Percentiles rank a stretch among this genome's conserved stretches.
These are phyloP conservation scores for Cyanoliseus patagonus DNA, from an alignment of 2,113 vertebrate genomes.

Conservation along the genomic window DNA sequence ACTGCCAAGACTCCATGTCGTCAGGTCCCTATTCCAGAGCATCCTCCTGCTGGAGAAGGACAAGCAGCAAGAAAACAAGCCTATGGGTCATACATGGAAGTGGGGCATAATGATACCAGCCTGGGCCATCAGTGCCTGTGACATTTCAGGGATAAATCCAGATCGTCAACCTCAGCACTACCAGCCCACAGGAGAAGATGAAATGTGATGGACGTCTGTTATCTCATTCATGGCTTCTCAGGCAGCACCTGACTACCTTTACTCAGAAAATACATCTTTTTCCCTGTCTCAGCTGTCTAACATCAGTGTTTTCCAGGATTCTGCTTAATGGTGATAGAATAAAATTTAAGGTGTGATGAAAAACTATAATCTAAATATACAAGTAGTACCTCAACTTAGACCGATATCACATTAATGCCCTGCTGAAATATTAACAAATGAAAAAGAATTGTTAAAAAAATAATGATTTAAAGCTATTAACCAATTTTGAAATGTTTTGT, in stretches of 20 bases:
- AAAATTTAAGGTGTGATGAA: background rate
- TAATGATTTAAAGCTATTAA: background rate
- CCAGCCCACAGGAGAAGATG: background rate
- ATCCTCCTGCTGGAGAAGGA: background rate
- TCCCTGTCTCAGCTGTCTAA: background rate
- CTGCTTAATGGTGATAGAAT: background rate
- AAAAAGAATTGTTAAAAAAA: background rate
- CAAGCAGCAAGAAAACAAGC: background rate
- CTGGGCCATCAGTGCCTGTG: fast-evolving
- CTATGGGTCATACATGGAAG: fast-evolving
- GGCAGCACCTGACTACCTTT: background rate
- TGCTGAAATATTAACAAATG: background rate
- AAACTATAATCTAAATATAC: background rate
- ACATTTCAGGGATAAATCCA: background rate
- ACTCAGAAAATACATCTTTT: background rate
- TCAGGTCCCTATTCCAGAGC: background rate
- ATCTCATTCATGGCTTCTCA: background rate
- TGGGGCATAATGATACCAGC: background rate
- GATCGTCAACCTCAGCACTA: background rate
- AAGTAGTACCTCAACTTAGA: background rate
- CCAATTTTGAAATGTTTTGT: background rate
- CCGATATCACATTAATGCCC: background rate
- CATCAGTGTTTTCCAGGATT: background rate
- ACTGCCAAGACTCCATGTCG: background rate
- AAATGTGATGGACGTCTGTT: background rate